Base-by-base conservation (phyloP, 2,113 vertebrate genomes). In the Furnarius figulus region DNA sequence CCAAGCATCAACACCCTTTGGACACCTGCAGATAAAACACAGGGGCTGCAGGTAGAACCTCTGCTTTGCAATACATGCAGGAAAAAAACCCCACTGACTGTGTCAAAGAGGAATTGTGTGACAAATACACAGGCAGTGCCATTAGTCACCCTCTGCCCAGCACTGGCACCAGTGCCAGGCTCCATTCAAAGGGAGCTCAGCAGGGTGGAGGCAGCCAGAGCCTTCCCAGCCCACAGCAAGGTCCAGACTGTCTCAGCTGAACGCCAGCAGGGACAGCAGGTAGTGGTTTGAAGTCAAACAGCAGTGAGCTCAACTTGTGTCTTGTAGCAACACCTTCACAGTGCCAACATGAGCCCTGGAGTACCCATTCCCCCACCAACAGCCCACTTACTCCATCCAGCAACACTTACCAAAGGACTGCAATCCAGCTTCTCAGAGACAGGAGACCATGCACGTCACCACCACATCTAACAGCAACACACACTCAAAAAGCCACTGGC, bases 11-110 rank as follows among this genome's bases (percentile, higher is more conserved):
- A 75, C 7, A 3, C 9, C 50, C 85, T 82, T 59, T 65, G 70
- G 70, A 67, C 71, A 49, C 17, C 25, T 11, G 19, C 39, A 67
- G 92, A 79, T 18, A 85, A 89, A 50, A 62, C 8, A 14, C 35
- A 63, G 61, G 44, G 67, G 59, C 76, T 71, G 55, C 59, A 77
- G 44, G 59, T 50, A 74, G 62, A 10, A 56, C 24, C 47, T 75
- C 39, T 44, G 5, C 8, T 47, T 37, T 63, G 53, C 20, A 55
- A 2, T 3, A 22, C 0, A 1, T 20, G 30, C 89, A 61, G 4
- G 2, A 14, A 42, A n/a, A n/a, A 74, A 24, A 23, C 9, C 6
- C 35, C 0, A 16, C 0, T 0, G 6, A 33, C 0, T 0, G 1
- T 73, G 50, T 15, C 13, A 1, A 8, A 22, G 53, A 72, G 44